Evolutionary conservation across 1,140 invertebrate genomes (phyloP).

Genomic region (Octopus bimaculoides): DNA sequence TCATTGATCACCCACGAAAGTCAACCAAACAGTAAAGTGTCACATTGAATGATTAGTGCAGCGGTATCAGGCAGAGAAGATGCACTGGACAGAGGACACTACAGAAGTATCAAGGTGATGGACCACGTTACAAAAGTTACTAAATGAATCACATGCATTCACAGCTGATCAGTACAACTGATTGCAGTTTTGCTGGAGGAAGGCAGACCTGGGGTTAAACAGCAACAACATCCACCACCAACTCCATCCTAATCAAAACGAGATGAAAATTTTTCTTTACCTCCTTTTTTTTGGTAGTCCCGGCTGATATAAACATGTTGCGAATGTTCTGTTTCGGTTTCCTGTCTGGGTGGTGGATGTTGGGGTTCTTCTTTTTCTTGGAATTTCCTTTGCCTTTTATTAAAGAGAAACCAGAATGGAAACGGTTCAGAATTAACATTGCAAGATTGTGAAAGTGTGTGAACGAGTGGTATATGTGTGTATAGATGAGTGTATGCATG

Average conservation of each 20-base stretch:
- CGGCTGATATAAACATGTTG: constrained; percentile 76
- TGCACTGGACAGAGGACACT: no score
- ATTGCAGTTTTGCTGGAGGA: neutral
- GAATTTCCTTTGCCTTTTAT: neutral
- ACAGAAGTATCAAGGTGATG: no score
- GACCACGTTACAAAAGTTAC: no score
- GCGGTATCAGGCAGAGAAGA: no score
- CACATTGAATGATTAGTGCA: no score
- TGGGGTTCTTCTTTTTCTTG: constrained; percentile 49
- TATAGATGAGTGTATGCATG: neutral
- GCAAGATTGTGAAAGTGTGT: neutral
- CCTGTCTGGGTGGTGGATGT: constrained; percentile 61
- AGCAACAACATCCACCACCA: neutral
- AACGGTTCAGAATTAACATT: neutral
- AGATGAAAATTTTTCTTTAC: neutral
- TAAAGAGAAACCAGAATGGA: neutral
- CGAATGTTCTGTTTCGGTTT: constrained; percentile 63
- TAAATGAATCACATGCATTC: no score
- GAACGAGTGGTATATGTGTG: neutral
- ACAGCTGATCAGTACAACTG: no score
- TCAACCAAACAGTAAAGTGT: no score
- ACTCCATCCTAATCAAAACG: neutral
- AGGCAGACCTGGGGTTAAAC: no score
- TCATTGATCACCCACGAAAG: no score
- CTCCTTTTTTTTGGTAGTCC: constrained; percentile 61